Percentiles rank a stretch among this genome's conserved stretches.
These are phyloP conservation scores for Pentamera pediparva DNA, from an alignment of 53 echinoderm and acorn worm genomes.

Conservation along the genomic window DNA sequence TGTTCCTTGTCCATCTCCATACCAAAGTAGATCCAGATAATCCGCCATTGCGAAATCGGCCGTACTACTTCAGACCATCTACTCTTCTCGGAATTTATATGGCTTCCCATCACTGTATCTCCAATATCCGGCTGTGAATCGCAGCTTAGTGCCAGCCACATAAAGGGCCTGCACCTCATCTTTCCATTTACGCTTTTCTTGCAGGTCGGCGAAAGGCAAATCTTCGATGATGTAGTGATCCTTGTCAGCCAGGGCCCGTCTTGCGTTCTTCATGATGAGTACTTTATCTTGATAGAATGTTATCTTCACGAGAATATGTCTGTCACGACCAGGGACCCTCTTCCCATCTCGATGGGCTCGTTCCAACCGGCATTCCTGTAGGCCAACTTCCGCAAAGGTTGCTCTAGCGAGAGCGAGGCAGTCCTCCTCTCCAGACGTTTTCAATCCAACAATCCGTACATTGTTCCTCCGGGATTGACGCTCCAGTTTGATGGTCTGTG, in stretches of 20 bases:
- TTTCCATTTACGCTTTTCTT: constrained; percentile 3
- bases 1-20: no score
- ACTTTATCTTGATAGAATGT: constrained; percentile 3
- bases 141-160: neutral
- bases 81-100: neutral
- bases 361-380: neutral
- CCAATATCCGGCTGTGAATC: neutral
- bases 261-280: neutral
- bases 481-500: neutral
- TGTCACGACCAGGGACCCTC: neutral
- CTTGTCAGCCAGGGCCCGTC: constrained; percentile 4
- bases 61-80: neutral
- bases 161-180: neutral
- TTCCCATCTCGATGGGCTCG: neutral
- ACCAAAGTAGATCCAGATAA: no score
- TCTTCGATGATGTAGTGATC: neutral
- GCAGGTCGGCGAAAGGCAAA: neutral
- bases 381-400: neutral
- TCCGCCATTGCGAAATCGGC: no score
- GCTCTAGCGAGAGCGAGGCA: neutral
- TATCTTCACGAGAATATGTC: neutral
- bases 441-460: no score
- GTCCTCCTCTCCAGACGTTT: neutral
- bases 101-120: neutral
- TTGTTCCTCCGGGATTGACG: neutral